Conservation (phyloP, 2,113 vertebrate species). For the Monopterus albus region DNA sequence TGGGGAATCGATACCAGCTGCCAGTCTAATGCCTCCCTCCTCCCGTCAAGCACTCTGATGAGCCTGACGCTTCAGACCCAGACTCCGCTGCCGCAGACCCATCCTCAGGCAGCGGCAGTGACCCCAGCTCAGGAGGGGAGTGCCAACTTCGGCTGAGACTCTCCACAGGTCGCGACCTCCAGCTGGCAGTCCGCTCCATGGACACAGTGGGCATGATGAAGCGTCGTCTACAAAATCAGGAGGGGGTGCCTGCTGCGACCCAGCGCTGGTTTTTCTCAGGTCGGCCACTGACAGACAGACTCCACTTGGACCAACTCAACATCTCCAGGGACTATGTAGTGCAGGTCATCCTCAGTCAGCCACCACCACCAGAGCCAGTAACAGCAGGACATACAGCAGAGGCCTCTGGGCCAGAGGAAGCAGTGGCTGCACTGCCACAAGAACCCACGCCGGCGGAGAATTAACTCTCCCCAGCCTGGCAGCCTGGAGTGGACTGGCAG, state of each 20-base stretch:
- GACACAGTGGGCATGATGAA: slow-evolving; percentile 98
- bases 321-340: slow-evolving; percentile 98
- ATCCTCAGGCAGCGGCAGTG: slow-evolving; percentile 81
- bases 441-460: slow-evolving; percentile 90
- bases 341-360: slow-evolving; percentile 98
- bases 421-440: slow-evolving; percentile 73
- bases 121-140: slow-evolving; percentile 90
- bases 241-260: slow-evolving; percentile 87
- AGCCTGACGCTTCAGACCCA: slow-evolving; percentile 83
- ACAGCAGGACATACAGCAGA: slow-evolving; percentile 76
- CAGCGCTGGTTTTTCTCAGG: slow-evolving; percentile 99
- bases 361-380: slow-evolving; percentile 83
- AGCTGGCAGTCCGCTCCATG: slow-evolving; percentile 89
- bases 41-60: slow-evolving; percentile 94
- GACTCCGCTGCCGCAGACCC: slow-evolving; percentile 67
- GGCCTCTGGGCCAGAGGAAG: slow-evolving; percentile 72
- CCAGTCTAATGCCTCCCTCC: slow-evolving; percentile 96
- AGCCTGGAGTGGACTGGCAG: neutral
- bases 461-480: slow-evolving; percentile 74
- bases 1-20: slow-evolving; percentile 98
- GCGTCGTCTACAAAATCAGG: slow-evolving; percentile 88
- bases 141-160: slow-evolving; percentile 95
- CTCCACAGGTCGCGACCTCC: slow-evolving; percentile 95
- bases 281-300: slow-evolving; percentile 94
- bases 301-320: slow-evolving; percentile 96